These are phyloP conservation scores for Tetrax tetrax DNA, from an alignment of 2,113 vertebrate genomes.

Conservation along the genomic window DNA sequence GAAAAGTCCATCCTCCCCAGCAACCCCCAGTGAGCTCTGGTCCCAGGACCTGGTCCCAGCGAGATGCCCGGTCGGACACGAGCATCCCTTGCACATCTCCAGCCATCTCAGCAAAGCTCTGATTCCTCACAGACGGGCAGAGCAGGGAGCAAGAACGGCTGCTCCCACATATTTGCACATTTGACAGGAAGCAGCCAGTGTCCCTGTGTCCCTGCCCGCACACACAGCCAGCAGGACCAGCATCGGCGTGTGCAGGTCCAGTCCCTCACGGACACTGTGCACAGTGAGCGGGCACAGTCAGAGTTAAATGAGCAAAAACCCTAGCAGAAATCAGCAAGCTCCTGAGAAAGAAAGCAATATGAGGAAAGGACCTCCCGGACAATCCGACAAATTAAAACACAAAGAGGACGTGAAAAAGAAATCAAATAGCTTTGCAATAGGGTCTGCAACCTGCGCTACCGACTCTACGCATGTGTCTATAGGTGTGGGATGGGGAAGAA, in stretches of 20 bases:
- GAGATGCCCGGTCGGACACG: rapidly evolving
- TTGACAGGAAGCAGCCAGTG: not conserved
- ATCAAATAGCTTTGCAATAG: not conserved
- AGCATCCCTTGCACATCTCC: not conserved
- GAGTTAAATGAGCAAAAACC: not conserved
- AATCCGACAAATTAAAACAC: not conserved
- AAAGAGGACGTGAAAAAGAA: not conserved
- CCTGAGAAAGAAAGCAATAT: not conserved
- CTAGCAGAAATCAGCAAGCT: not conserved
- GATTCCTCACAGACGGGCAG: not conserved
- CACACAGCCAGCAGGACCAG: not conserved
- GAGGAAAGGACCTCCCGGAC: not conserved
- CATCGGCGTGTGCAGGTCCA: not conserved
- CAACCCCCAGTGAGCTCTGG: not conserved
- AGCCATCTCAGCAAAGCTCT: not conserved
- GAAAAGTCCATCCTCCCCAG: not conserved
- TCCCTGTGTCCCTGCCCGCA: not conserved
- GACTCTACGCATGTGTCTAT: not conserved
- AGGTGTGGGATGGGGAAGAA: not conserved
- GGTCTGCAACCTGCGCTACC: not conserved
- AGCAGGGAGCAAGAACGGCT: not conserved
- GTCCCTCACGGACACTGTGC: not conserved
- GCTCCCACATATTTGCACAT: not conserved
- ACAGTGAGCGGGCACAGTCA: rapidly evolving
- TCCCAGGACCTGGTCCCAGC: not conserved